These are phyloP conservation scores for Talpa occidentalis DNA, from an alignment of 2,113 vertebrate genomes.

Conservation along the genomic window DNA sequence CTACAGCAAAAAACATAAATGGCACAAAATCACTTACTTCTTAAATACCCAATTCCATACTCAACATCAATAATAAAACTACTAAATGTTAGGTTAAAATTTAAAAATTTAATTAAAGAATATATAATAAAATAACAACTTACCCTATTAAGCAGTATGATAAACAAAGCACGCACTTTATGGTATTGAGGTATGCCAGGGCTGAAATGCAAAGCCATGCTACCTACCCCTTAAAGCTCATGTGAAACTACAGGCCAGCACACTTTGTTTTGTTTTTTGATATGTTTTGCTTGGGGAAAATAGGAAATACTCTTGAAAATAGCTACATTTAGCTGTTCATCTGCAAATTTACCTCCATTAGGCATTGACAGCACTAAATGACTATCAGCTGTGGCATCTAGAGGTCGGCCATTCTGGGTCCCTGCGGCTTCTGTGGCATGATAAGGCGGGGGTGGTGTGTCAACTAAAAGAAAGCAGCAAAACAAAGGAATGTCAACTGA, in stretches of 20 bases:
- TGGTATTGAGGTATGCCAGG: neutral
- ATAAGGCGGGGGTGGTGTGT: constrained; percentile 92
- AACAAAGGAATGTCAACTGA: constrained; percentile 48
- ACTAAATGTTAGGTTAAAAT: constrained; percentile 5
- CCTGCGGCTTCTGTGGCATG: constrained; percentile 90
- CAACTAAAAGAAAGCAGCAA: constrained; percentile 81
- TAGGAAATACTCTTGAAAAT: neutral
- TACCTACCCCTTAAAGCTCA: neutral
- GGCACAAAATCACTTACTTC: neutral
- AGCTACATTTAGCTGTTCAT: constrained; percentile 60
- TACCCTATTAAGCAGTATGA: constrained; percentile 30
- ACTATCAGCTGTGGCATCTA: constrained; percentile 86
- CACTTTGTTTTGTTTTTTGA: neutral
- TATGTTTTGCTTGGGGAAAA: neutral
- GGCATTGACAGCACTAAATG: constrained; percentile 91
- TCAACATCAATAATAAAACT: neutral
- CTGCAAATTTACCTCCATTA: constrained; percentile 88
- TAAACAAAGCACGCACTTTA: constrained; percentile 50
- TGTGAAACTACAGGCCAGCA: neutral
- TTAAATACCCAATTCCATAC: neutral
- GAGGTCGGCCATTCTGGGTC: constrained; percentile 88
- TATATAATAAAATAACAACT: neutral
- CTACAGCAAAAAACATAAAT: neutral
- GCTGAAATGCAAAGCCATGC: neutral
- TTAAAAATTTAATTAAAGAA: neutral